A percentile compares a stretch with the other conserved stretches of the same genome.
Evolutionary conservation across 2,113 vertebrate genomes (phyloP).

Genomic region (Empidonax traillii): DNA sequence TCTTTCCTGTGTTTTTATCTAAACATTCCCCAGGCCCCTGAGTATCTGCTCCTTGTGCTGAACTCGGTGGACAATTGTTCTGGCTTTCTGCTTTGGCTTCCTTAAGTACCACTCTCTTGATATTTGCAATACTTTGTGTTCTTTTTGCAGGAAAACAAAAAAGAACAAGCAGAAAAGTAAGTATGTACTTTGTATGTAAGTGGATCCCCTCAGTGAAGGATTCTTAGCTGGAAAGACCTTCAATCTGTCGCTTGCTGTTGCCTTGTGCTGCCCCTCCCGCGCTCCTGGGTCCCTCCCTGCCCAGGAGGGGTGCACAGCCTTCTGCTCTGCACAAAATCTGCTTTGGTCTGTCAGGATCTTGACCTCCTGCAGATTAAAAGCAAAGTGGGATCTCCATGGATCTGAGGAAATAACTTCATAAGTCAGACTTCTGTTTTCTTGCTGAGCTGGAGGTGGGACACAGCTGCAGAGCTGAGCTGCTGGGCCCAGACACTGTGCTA

Average conservation of each 20-base stretch:
- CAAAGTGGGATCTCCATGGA: neutral
- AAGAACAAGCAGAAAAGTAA: conserved; percentile 99
- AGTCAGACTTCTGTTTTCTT: neutral
- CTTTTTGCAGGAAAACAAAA: conserved; percentile 91
- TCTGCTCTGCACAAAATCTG: neutral
- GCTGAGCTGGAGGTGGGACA: neutral
- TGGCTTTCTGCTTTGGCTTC: neutral
- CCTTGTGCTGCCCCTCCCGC: neutral
- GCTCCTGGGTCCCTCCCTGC: neutral
- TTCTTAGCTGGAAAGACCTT: neutral
- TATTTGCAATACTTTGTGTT: conserved; percentile 23
- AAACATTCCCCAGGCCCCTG: neutral
- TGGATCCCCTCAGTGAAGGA: neutral
- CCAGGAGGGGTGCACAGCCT: neutral
- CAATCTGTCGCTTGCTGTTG: neutral
- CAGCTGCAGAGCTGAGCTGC: neutral
- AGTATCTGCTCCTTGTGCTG: neutral
- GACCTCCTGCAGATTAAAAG: neutral
- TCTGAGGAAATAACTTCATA: neutral
- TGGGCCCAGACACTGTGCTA: neutral
- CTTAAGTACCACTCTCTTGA: neutral
- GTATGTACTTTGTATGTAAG: conserved; percentile 24
- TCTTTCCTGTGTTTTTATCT: neutral
- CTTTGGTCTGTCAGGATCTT: neutral
- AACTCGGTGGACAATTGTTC: neutral